phyloP scores from a whole-genome alignment of 2,888 invertebrate species.

The Magallana nippona region DNA sequence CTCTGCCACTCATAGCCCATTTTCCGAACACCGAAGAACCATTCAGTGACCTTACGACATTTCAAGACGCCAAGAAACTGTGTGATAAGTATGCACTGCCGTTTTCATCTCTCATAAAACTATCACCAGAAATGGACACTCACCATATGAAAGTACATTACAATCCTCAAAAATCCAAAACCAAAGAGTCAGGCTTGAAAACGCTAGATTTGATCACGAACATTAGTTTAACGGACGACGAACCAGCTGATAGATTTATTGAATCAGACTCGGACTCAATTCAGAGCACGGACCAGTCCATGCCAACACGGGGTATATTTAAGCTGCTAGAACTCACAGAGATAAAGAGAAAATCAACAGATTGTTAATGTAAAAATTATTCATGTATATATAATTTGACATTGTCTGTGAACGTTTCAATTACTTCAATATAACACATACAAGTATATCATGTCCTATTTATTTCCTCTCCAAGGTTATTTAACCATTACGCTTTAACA shows the following conservation, averaged over 20 bases:
- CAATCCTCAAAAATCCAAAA: conserved; percentile 64
- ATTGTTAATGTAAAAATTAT: not conserved
- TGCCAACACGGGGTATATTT: conserved; percentile 50
- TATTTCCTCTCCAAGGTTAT: too few species aligned
- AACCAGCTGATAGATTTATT: conserved; percentile 63
- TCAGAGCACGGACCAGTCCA: conserved; percentile 59
- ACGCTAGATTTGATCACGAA: conserved; percentile 71
- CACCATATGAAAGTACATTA: conserved; percentile 67
- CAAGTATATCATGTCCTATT: too few species aligned
- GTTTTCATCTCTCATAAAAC: conserved; percentile 69
- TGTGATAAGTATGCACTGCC: conserved; percentile 67
- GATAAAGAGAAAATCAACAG: conserved; percentile 44
- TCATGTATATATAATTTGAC: not conserved
- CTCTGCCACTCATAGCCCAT: conserved; percentile 52
- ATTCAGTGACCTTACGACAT: conserved; percentile 60
- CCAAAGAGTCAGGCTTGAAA: conserved; percentile 60
- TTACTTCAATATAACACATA: not conserved
- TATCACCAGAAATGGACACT: conserved; percentile 70
- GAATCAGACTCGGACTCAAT: conserved; percentile 65
- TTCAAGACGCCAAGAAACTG: conserved; percentile 65
- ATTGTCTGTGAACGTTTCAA: not conserved
- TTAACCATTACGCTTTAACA: too few species aligned
- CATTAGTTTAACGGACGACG: conserved; percentile 69
- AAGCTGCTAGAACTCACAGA: conserved; percentile 65
- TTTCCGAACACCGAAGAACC: conserved; percentile 58